Percentiles rank a stretch among this genome's conserved stretches.
Conservation (phyloP, 1,140 invertebrate genomes). For the Ectropis grisescens region DNA sequence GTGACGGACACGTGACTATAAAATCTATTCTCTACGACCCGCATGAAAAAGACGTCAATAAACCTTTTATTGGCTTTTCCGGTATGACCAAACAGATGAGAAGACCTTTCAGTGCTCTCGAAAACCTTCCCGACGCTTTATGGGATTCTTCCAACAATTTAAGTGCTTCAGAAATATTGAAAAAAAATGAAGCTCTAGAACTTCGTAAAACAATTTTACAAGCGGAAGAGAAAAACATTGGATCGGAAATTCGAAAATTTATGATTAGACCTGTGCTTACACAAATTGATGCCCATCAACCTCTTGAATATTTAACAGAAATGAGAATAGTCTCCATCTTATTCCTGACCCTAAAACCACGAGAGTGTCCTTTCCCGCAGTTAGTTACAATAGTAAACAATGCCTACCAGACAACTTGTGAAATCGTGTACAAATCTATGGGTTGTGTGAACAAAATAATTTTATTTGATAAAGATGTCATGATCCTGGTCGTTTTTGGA, state of each 20-base stretch:
- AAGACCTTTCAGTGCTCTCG: constrained; percentile 32
- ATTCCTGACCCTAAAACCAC: constrained; percentile 75
- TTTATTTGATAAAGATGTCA: constrained; percentile 82
- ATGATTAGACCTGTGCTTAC: constrained; percentile 71
- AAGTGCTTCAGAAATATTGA: constrained; percentile 17
- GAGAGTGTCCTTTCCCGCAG: constrained; percentile 41
- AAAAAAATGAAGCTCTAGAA: constrained; percentile 55
- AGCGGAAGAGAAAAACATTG: constrained; percentile 54
- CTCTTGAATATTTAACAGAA: constrained; percentile 78
- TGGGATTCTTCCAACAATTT: constrained; percentile 22
- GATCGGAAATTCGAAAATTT: constrained; percentile 68
- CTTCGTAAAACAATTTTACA: constrained; percentile 53
- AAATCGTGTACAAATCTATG: constrained; percentile 64
- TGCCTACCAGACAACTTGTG: constrained; percentile 55
- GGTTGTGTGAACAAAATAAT: constrained; percentile 83
- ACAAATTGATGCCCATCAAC: constrained; percentile 75
- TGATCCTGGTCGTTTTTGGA: constrained; percentile 82
- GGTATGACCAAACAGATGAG: constrained; percentile 42
- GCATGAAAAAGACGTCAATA: constrained; percentile 44
- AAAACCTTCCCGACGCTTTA: constrained; percentile 33
- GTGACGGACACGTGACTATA: constrained; percentile 46
- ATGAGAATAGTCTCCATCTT: constrained; percentile 79
- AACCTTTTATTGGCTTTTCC: constrained; percentile 47
- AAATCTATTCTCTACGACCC: constrained; percentile 56
- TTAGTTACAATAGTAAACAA: constrained; percentile 57